phyloP scores from a whole-genome alignment of 1,140 invertebrate genomes.

The Agraylea sexmaculata region DNA sequence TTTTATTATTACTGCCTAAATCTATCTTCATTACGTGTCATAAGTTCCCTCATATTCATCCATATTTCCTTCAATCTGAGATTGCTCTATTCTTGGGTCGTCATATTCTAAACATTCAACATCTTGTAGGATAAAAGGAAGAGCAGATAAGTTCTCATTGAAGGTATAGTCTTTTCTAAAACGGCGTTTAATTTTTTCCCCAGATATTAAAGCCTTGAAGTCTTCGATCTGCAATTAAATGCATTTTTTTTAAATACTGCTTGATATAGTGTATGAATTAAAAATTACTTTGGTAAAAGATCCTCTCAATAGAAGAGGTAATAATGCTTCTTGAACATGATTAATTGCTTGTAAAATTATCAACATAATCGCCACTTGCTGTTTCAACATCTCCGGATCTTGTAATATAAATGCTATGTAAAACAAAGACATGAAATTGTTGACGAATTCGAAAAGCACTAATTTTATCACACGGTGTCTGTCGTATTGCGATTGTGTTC shows the following conservation, averaged over 20 bases:
- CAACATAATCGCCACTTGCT: slow-evolving; percentile 67
- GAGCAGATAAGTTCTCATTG: slow-evolving; percentile 15
- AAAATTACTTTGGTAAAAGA: slow-evolving; percentile 18
- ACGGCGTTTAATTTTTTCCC: slow-evolving; percentile 3
- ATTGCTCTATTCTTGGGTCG: slow-evolving; percentile 42
- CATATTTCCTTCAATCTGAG: slow-evolving; percentile 37
- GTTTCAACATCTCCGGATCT: slow-evolving; percentile 66
- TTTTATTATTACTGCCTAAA: too few relatives aligned
- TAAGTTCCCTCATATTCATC: slow-evolving; percentile 59
- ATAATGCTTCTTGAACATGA: slow-evolving; percentile 57
- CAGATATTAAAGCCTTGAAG: slow-evolving; percentile 13
- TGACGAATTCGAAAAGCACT: slow-evolving; percentile 77
- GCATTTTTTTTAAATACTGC: too few relatives aligned
- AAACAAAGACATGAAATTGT: slow-evolving; percentile 76
- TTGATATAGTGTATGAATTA: too few relatives aligned
- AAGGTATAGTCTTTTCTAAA: slow-evolving; percentile 12
- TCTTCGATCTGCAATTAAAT: slow-evolving; percentile 15
- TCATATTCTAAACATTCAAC: slow-evolving; percentile 33
- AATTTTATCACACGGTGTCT: slow-evolving; percentile 70
- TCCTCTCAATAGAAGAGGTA: slow-evolving; percentile 36
- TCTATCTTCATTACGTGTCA: too few relatives aligned
- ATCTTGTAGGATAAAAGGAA: slow-evolving; percentile 16
- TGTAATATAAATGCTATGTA: slow-evolving; percentile 77
- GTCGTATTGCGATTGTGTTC: slow-evolving; percentile 65
- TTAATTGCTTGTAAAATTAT: slow-evolving; percentile 68